These are phyloP conservation scores for Gobio occitaniae DNA, from an alignment of 2,797 vertebrate species.

Conservation along the genomic window DNA sequence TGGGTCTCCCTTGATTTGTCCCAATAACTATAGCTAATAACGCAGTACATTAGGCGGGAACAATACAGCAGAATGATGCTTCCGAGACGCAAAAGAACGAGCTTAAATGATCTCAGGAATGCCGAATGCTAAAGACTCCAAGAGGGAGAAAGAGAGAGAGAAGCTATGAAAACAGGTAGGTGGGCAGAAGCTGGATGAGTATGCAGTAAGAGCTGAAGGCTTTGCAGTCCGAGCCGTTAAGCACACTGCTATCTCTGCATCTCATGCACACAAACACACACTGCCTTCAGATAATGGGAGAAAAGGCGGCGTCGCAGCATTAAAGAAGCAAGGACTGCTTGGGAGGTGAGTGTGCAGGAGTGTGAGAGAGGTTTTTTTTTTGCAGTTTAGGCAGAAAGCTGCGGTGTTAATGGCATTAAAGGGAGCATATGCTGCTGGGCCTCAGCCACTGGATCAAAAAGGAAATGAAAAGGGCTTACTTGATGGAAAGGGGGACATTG, in stretches of 20 bases:
- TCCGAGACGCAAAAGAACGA: not conserved
- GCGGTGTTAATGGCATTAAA: constrained; percentile 73
- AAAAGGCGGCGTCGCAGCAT: constrained; percentile 58
- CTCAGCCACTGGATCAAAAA: constrained; percentile 63
- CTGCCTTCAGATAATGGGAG: constrained; percentile 55
- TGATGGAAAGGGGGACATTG: constrained; percentile 52
- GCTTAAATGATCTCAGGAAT: constrained; percentile 26
- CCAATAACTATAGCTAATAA: not conserved
- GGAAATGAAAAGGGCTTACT: constrained; percentile 60
- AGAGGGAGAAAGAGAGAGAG: constrained; percentile 35
- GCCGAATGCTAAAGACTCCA: not conserved
- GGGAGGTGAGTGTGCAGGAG: constrained; percentile 61
- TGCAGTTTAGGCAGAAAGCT: constrained; percentile 64
- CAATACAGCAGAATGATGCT: not conserved
- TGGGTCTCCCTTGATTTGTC: not conserved
- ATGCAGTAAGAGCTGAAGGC: constrained; percentile 79
- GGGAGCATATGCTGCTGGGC: constrained; percentile 67
- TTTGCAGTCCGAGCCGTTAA: constrained; percentile 67
- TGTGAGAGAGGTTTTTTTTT: constrained; percentile 18
- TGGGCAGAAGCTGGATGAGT: constrained; percentile 71
- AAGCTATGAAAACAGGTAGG: constrained; percentile 65
- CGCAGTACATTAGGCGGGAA: not conserved
- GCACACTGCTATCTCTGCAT: constrained; percentile 44
- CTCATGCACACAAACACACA: constrained; percentile 28
- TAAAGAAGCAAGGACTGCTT: constrained; percentile 64